Percentiles rank a stretch among this genome's conserved stretches.
These are phyloP conservation scores for Matsumurasca onukii DNA, from an alignment of 1,140 invertebrate genomes.

Conservation along the genomic window DNA sequence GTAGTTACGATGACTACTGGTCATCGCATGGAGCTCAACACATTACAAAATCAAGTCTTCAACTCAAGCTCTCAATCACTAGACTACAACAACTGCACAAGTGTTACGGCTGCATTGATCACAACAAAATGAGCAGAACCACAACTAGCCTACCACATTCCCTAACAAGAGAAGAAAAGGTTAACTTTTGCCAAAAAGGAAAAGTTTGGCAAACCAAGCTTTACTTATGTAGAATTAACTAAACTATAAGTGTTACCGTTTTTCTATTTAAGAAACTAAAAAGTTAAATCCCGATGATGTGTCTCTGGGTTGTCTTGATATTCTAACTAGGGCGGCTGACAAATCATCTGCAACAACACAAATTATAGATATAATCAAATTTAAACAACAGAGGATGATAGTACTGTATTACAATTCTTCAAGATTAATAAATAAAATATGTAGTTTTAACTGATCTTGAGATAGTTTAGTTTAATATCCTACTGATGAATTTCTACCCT, in stretches of 20 bases:
- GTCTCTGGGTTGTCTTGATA: not conserved
- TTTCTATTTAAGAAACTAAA: slow-evolving; percentile 11
- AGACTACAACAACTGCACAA: not conserved
- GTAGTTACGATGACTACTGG: slow-evolving; percentile 38
- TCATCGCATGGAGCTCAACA: slow-evolving; percentile 33
- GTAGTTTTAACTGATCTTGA: too few species aligned
- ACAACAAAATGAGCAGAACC: not conserved
- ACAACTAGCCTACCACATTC: slow-evolving; percentile 11
- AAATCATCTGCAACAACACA: too few species aligned
- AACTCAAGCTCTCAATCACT: not conserved
- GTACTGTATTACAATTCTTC: too few species aligned
- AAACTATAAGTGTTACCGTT: slow-evolving; percentile 5
- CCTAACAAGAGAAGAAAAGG: not conserved
- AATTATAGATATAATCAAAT: too few species aligned
- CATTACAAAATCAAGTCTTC: not conserved
- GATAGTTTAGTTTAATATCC: too few species aligned
- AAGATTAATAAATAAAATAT: too few species aligned
- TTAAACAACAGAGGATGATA: too few species aligned
- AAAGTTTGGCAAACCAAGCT: slow-evolving; percentile 13
- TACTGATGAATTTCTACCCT: too few species aligned
- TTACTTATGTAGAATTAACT: not conserved
- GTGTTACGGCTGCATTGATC: not conserved
- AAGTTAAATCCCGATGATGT: not conserved
- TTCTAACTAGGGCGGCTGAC: too few species aligned
- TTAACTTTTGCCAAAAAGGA: not conserved